phyloP scores from a whole-genome alignment of 2,797 vertebrate species.

The Cryptoprocta ferox region DNA sequence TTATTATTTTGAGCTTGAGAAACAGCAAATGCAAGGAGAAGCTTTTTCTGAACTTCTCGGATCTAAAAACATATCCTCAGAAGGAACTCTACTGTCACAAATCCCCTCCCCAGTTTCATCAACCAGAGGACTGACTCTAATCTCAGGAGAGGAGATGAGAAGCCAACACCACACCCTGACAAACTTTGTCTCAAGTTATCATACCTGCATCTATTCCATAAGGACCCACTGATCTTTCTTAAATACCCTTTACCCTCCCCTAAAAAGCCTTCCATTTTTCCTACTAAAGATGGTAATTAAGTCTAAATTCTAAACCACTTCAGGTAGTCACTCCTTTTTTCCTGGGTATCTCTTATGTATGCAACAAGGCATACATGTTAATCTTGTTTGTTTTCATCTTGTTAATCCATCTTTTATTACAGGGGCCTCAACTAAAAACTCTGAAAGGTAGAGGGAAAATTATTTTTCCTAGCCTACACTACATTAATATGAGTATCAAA shows the following conservation, averaged over 20 bases:
- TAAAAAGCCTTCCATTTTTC: neutral
- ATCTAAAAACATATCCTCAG: neutral
- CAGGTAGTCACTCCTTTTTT: neutral
- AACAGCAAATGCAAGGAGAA: neutral
- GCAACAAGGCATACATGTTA: neutral
- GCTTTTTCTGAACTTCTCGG: neutral
- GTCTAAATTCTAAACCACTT: neutral
- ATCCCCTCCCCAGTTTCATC: neutral
- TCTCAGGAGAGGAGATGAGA: neutral
- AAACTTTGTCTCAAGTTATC: neutral
- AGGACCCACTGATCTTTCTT: neutral
- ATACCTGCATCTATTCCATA: neutral
- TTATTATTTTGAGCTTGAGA: neutral
- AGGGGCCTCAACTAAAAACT: neutral
- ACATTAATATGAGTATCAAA: neutral
- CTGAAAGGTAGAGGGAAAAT: neutral
- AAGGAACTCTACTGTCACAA: neutral
- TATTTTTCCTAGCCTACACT: neutral
- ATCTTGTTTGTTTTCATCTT: neutral
- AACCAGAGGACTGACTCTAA: neutral
- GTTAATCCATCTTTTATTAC: neutral
- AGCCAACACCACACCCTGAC: neutral
- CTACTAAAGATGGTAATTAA: neutral
- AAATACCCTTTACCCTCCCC: neutral
- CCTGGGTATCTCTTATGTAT: neutral